A percentile compares a stretch with the other conserved stretches of the same genome.
Evolutionary conservation across 2,113 vertebrate genomes (phyloP).

Genomic region (Charina bottae): DNA sequence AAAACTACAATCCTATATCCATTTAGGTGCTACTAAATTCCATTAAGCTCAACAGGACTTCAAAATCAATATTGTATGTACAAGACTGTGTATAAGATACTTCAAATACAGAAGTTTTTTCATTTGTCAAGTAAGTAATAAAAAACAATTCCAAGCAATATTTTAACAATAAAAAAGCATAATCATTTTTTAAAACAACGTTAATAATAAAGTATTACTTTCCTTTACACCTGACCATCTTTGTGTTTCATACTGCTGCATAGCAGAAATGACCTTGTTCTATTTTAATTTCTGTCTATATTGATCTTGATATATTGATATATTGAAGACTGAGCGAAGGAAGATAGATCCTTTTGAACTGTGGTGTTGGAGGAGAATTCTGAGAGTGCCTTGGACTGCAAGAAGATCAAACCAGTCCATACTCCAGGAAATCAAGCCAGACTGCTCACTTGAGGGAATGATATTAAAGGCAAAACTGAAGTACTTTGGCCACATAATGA

Average conservation of each 20-base stretch:
- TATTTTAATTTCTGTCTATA: not conserved
- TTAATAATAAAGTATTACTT: not conserved
- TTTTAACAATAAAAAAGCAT: not conserved
- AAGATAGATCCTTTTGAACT: no score
- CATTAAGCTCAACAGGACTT: not conserved
- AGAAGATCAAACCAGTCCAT: no score
- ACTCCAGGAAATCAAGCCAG: no score
- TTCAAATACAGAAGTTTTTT: not conserved
- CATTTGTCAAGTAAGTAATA: not conserved
- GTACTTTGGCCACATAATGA: no score
- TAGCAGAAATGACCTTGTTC: not conserved
- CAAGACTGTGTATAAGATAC: not conserved
- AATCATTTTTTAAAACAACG: not conserved
- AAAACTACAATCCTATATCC: not conserved
- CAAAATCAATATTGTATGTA: not conserved
- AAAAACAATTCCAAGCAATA: not conserved
- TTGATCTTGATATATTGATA: no score
- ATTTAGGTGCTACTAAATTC: not conserved
- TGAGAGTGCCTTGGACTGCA: no score
- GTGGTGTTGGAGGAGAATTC: no score
- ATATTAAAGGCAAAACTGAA: no score
- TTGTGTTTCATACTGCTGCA: no score
- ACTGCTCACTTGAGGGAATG: no score
- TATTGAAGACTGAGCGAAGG: no score
- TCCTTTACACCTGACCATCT: not conserved